Percentiles rank a stretch among this genome's conserved stretches.
Evolutionary conservation across 2,888 invertebrate genomes (phyloP).

Genomic region (Euphydryas editha): DNA sequence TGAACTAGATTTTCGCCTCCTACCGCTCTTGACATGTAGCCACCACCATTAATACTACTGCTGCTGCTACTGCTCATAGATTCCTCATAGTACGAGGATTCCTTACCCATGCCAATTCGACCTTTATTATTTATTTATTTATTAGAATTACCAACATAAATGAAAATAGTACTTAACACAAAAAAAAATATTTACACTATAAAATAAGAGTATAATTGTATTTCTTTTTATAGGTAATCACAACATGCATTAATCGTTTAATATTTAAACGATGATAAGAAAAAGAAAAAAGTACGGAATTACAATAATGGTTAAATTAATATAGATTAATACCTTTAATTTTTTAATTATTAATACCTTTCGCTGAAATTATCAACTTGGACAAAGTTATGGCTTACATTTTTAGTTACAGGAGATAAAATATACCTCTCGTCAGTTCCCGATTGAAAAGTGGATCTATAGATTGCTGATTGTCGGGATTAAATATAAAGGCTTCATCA

Average conservation of each 20-base stretch:
- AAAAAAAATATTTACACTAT: too few species aligned
- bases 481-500: constrained; percentile 87
- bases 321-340: too few species aligned
- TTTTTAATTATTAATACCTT: too few species aligned
- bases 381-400: not conserved
- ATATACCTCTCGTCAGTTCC: constrained; percentile 71
- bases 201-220: too few species aligned
- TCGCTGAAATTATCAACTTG: too few species aligned
- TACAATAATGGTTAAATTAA: too few species aligned
- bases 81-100: constrained; percentile 62
- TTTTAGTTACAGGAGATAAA: not conserved
- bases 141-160: too few species aligned
- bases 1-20: constrained; percentile 86
- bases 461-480: constrained; percentile 77
- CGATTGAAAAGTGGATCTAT: constrained; percentile 66
- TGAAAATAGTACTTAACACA: constrained; percentile 1
- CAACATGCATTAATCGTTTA: too few species aligned
- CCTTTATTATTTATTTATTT: constrained; percentile 53
- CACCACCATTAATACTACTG: constrained; percentile 50
- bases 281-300: too few species aligned
- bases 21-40: constrained; percentile 58
- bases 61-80: constrained; percentile 59
- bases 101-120: constrained; percentile 61
- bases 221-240: too few species aligned
- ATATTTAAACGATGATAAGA: too few species aligned